phyloP scores from a whole-genome alignment of 2,113 vertebrate genomes.

The Proteles cristata region DNA sequence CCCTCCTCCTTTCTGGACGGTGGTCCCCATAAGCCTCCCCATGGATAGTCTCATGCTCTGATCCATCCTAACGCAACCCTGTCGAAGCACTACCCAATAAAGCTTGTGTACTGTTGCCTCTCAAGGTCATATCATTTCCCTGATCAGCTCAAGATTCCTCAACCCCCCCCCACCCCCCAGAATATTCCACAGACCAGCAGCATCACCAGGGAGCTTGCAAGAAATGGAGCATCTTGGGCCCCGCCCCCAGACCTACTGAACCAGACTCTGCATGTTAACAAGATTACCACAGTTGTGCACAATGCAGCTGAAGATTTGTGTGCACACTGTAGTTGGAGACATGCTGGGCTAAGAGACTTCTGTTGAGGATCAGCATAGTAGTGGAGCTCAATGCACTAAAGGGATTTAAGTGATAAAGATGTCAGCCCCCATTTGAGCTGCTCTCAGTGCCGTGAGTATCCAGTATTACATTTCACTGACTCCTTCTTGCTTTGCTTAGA shows the following conservation, averaged over 20 bases:
- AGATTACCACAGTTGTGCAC: background rate
- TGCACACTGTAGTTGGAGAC: background rate
- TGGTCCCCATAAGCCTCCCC: background rate
- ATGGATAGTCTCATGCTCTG: background rate
- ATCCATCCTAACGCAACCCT: background rate
- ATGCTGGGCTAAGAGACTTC: background rate
- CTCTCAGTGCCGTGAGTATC: background rate
- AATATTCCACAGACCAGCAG: background rate
- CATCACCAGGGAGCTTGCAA: background rate
- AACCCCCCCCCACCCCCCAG: background rate
- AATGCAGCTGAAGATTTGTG: too few species aligned
- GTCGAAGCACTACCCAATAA: background rate
- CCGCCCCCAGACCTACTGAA: background rate
- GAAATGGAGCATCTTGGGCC: background rate
- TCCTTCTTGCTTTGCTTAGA: background rate
- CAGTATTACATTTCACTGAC: background rate
- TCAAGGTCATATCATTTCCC: background rate
- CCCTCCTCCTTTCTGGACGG: background rate
- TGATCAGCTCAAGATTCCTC: background rate
- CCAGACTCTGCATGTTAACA: background rate
- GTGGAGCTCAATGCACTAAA: background rate
- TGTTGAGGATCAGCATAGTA: background rate
- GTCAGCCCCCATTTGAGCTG: background rate
- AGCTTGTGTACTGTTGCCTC: background rate
- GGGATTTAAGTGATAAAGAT: background rate